Conservation (phyloP, 2,797 vertebrate genomes). For the Mormyrops attenuatus region DNA sequence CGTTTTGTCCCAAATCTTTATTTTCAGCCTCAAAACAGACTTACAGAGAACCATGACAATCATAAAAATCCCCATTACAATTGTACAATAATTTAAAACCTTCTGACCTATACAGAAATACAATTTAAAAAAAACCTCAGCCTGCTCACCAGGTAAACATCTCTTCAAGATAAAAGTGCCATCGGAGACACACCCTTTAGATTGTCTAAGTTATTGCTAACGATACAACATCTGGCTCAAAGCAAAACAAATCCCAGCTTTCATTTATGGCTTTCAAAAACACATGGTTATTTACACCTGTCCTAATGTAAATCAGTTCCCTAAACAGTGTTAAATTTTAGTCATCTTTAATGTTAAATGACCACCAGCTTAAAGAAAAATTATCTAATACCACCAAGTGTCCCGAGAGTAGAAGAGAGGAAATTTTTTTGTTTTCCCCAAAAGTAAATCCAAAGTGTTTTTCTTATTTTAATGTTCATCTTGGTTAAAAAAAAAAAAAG, state of each 20-base stretch:
- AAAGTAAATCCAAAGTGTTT: neutral
- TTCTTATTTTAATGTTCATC: neutral
- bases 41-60: slow-evolving; percentile 49
- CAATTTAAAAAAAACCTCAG: slow-evolving; percentile 34
- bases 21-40: slow-evolving; percentile 57
- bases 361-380: slow-evolving; percentile 45
- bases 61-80: slow-evolving; percentile 40
- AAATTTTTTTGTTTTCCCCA: neutral
- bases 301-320: slow-evolving; percentile 30
- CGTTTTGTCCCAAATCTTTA: slow-evolving; percentile 61
- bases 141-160: slow-evolving; percentile 24
- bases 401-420: neutral
- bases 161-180: slow-evolving; percentile 31
- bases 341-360: slow-evolving; percentile 28
- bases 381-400: neutral
- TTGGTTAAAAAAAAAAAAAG: neutral
- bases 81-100: slow-evolving; percentile 58
- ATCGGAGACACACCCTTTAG: slow-evolving; percentile 20
- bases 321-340: slow-evolving; percentile 32
- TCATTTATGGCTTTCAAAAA: slow-evolving; percentile 53
- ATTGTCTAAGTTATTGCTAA: slow-evolving; percentile 37
- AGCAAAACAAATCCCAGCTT: slow-evolving; percentile 16
- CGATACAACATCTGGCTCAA: slow-evolving; percentile 28
- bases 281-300: slow-evolving; percentile 41
- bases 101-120: slow-evolving; percentile 40